Evolutionary conservation across 2,888 invertebrate species (phyloP), one percentile per base, ranked within the genome.

Genomic region (Pseudococcus jackbeardsleyi): DNA sequence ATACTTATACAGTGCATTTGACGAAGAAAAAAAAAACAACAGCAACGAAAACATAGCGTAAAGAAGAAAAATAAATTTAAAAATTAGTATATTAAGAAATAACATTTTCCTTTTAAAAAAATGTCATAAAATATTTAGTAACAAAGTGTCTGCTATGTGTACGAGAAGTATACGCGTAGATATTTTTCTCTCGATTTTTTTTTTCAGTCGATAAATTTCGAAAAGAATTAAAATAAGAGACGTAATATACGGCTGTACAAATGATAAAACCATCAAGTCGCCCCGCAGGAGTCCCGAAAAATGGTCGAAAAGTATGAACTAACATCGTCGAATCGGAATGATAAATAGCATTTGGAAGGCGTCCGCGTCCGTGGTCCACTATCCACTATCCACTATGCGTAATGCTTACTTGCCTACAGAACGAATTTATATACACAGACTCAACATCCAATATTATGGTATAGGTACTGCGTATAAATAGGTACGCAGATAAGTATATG

Each of bases 191-290:
- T 33, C 15, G 33, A 72, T 72, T 59, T 86, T 72, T 42, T 42
- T 88, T 88, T 88, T 88, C 88, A 88, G 59, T 88, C 88, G 82
- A 88, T 88, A 88, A 88, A 88, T 88, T 88, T 88, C 59, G 88
- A 88, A 88, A 88, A 88, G 88, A 88, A 88, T 88, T 88, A 88
- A 88, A 88, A 88, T 88, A 88, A 79, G 88, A 88, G 88, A 88
- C 88, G 88, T 88, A 79, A 88, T 88, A 88, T 88, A 88, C 88
- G 79, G 50, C 88, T 88, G 88, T 79, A 88, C 88, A 88, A 88
- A 88, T 88, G 88, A 88, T 88, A 88, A 88, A 88, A 88, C 88
- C 88, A 88, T 88, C 88, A 88, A 88, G 88, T 82, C n/a, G 59
- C 77, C 59, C 88, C 79, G 79, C 79, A 59, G 88, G 88, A 79